phyloP scores from a whole-genome alignment of 2,888 invertebrate species.

The Mycalesis mineus region DNA sequence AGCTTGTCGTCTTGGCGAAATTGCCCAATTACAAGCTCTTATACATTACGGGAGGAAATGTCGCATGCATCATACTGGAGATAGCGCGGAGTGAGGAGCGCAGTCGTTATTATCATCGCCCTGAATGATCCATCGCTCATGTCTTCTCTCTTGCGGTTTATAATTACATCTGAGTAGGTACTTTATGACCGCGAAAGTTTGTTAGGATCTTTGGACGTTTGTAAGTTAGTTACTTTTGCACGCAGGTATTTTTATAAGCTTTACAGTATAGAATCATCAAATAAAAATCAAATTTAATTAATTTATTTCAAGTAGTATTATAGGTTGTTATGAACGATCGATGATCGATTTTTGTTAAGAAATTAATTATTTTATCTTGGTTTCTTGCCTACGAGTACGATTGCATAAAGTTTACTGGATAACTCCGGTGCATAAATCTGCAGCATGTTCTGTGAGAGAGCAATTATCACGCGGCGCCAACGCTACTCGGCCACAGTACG shows the following conservation, averaged over 20 bases:
- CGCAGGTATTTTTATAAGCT: no score
- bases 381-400: no score
- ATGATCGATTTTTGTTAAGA: no score
- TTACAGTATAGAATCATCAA: no score
- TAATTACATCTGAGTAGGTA: no score
- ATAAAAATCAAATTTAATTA: no score
- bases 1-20: constrained; percentile 43
- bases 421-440: background rate
- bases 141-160: background rate
- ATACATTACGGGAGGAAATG: constrained; percentile 30
- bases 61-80: background rate
- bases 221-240: no score
- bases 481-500: constrained; percentile 11
- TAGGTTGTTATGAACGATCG: no score
- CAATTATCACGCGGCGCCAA: constrained; percentile 27
- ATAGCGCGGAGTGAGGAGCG: background rate
- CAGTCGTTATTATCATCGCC: background rate
- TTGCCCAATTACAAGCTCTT: constrained; percentile 42
- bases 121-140: background rate
- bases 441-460: background rate
- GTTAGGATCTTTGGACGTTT: background rate
- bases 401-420: no score
- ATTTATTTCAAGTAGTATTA: no score
- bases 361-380: no score
- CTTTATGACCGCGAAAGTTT: background rate